Evolutionary conservation across 2,113 vertebrate genomes (phyloP).

Genomic region (Microtus richardsoni): DNA sequence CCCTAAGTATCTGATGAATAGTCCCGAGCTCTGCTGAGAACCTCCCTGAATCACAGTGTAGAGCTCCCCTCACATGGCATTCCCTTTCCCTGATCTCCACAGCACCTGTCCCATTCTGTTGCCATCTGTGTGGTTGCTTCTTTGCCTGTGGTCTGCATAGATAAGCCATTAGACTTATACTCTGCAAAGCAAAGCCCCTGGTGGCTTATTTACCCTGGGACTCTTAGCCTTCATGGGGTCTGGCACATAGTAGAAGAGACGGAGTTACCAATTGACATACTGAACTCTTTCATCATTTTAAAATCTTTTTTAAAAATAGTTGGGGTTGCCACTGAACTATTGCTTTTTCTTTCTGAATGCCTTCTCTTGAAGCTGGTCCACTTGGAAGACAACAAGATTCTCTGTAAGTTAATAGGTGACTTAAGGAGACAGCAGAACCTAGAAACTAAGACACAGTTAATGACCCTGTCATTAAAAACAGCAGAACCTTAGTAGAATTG

Average conservation of each 20-base stretch:
- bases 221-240: not conserved
- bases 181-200: not conserved
- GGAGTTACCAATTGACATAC: not conserved
- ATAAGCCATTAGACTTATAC: slow-evolving; percentile 21
- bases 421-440: not conserved
- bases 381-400: not conserved
- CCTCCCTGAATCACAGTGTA: not conserved
- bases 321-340: not conserved
- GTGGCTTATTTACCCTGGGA: not conserved
- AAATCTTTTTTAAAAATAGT: not conserved
- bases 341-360: slow-evolving; percentile 20
- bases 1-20: slow-evolving; percentile 19
- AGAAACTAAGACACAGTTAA: not conserved
- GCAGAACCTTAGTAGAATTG: not conserved
- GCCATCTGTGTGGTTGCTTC: not conserved
- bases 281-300: not conserved
- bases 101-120: not conserved
- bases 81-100: not conserved
- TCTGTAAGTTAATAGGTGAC: not conserved
- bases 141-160: not conserved
- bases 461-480: not conserved
- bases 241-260: not conserved
- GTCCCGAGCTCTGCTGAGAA: not conserved
- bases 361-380: not conserved
- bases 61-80: not conserved